Base-by-base conservation (phyloP, 92 coral and sea anemone genomes). In the Diadumene lineata region DNA sequence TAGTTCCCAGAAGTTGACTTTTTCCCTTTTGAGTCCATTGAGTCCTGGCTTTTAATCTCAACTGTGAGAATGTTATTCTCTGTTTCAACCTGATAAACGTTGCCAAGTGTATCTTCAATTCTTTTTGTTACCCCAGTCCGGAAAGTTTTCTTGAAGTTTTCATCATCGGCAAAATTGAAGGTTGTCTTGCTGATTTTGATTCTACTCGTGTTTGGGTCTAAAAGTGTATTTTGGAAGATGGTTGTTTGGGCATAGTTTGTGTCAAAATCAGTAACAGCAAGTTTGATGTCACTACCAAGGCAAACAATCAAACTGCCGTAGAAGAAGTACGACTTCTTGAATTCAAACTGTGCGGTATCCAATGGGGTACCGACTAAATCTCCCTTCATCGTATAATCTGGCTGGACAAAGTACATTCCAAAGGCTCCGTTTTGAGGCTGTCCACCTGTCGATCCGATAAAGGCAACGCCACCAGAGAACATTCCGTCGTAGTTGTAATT, bases 271-370 rank as follows among this genome's bases (percentile, higher is more conserved):
- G 38, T 34, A 43, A 18, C 6, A 22, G 2, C 31, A 33, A 86
- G 75, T 11, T 19, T 34, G 17, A 89, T 74, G 44, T 81, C 69
- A 56, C 89, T 90, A 13, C 96, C 96, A 32, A 87, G n/a, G 50
- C 87, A 74, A 26, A 90, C 92, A 28, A 90, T 34, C 69, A 87
- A 78, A 46, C 81, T 73, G 50, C 87, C 73, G 56, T 76, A 77
- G 44, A 90, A 87, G 85, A 90, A 90, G 46, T 83, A 77, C 11
- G 96, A 90, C 64, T 90, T 90, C 46, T 90, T 86, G 48, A 90
- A 90, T 56, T 58, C 29, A 58, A 58, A 58, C 4, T 0, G 22
- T 15, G 31, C 31, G 27, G 1, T 58, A 15, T 56, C n/a, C 69
- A 29, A 24, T 30, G 82, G 43, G 19, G 66, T 19, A 17, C 78